phyloP scores from a whole-genome alignment of 2,888 invertebrate species.

The Dolichopus griseipennis region DNA sequence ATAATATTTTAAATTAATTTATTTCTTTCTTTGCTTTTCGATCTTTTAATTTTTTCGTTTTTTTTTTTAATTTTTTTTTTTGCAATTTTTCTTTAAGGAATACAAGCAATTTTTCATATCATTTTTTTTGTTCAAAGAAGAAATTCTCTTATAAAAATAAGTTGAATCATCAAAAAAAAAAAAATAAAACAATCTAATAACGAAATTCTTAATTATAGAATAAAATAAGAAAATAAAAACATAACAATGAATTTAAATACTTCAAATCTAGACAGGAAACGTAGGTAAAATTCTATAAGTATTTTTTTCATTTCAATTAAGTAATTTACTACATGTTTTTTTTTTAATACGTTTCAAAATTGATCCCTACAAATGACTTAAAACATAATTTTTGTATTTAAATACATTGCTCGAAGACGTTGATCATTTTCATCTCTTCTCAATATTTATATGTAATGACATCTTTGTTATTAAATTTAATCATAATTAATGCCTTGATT shows the following conservation, averaged over 20 bases:
- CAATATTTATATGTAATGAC: not conserved
- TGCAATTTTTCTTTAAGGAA: not conserved
- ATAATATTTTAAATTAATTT: not conserved
- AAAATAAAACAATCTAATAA: not conserved
- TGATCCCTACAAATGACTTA: too few relatives aligned
- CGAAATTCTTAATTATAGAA: not conserved
- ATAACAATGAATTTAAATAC: not conserved
- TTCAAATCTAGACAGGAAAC: not conserved
- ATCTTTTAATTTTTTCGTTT: not conserved
- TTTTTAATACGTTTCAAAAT: too few relatives aligned
- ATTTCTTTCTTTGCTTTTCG: not conserved
- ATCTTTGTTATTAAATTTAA: not conserved
- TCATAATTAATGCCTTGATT: not conserved
- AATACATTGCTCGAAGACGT: not conserved
- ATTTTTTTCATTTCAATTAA: too few relatives aligned
- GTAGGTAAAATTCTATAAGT: not conserved
- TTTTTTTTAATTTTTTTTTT: not conserved
- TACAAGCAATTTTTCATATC: not conserved
- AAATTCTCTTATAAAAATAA: not conserved
- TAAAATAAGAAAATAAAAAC: not conserved
- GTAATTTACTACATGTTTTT: too few relatives aligned
- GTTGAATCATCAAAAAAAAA: not conserved
- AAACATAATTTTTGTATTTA: too few relatives aligned
- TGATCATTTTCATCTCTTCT: conserved; percentile 1
- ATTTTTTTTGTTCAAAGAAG: not conserved